Evolutionary conservation across 2,113 vertebrate genomes (phyloP).

Genomic region (Saimiri boliviensis): DNA sequence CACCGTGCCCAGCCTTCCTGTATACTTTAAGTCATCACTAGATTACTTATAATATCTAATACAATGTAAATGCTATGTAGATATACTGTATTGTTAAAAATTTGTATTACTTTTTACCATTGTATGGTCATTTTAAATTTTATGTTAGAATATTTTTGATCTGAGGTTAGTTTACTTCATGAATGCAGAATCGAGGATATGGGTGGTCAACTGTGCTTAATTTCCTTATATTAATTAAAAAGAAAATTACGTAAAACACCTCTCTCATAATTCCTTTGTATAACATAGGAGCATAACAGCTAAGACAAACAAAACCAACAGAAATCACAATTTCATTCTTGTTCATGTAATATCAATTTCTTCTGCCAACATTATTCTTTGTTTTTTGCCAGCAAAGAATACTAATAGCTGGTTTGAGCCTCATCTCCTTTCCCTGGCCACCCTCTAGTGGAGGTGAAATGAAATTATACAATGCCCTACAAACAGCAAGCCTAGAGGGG

Average conservation of each 20-base stretch:
- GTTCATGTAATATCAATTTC: background rate
- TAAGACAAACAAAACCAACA: slow-evolving; percentile 2
- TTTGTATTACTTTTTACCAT: background rate
- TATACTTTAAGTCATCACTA: background rate
- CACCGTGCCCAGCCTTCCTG: background rate
- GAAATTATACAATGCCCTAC: slow-evolving; percentile 10
- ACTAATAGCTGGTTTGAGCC: slow-evolving; percentile 7
- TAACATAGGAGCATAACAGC: background rate
- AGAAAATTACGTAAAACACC: background rate
- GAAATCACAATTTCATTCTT: slow-evolving; percentile 20
- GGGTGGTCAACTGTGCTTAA: background rate
- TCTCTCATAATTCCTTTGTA: background rate
- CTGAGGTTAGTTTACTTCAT: background rate
- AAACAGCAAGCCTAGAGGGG: background rate
- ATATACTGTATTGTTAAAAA: background rate
- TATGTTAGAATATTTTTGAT: background rate
- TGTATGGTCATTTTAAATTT: background rate
- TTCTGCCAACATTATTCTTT: background rate
- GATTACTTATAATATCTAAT: background rate
- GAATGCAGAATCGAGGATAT: background rate
- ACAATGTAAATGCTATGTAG: background rate
- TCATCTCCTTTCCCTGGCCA: slow-evolving; percentile 53
- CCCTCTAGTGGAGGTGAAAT: slow-evolving; percentile 64
- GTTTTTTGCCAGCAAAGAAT: background rate
- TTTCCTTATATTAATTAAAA: slow-evolving; percentile 28